Evolutionary conservation across 2,113 vertebrate species (phyloP).

Genomic region (Sorex araneus): DNA sequence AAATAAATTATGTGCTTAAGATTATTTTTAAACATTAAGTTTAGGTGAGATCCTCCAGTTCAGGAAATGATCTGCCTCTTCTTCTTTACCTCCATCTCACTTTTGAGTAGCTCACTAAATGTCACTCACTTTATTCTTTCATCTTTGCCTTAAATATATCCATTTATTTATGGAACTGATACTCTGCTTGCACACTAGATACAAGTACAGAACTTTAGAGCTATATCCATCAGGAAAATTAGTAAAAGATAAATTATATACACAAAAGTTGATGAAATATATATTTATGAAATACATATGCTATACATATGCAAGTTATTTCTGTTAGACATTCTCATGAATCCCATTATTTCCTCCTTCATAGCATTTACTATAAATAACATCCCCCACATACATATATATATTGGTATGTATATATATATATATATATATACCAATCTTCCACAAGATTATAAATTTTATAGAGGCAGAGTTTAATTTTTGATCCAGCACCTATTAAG

Average conservation of each 20-base stretch:
- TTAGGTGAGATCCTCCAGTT: not conserved
- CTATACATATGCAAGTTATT: not conserved
- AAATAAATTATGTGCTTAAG: no score
- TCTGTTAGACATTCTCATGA: not conserved
- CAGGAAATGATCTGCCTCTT: not conserved
- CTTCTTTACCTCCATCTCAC: not conserved
- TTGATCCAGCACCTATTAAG: not conserved
- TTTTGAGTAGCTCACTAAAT: not conserved
- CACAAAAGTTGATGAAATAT: no score
- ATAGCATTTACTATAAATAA: not conserved
- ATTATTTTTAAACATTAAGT: not conserved
- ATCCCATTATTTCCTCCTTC: not conserved
- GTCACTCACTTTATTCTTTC: not conserved
- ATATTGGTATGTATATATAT: no score
- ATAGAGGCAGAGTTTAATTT: not conserved
- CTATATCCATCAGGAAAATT: not conserved
- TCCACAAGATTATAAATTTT: not conserved
- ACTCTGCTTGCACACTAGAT: not conserved
- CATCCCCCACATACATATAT: no score
- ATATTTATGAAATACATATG: no score
- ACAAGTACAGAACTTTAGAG: not conserved
- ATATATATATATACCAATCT: no score
- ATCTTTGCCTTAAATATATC: not conserved
- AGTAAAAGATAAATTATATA: no score
- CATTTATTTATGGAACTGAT: conserved; percentile 1